Base-by-base conservation (phyloP, 2,113 vertebrate species). In the Tichodroma muraria region DNA sequence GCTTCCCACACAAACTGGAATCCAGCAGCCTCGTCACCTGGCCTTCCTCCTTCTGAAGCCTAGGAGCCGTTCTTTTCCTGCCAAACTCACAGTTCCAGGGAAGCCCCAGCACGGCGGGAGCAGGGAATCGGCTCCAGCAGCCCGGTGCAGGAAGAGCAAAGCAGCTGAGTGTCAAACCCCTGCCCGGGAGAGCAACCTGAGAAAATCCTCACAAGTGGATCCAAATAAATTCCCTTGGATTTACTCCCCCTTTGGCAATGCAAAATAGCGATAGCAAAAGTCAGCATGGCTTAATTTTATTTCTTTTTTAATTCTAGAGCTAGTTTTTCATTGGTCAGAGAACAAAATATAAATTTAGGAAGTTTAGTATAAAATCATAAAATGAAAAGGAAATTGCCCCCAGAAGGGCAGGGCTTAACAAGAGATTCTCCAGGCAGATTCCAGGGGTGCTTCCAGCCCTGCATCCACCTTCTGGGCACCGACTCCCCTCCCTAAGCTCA, bases 181-280 rank as follows among this genome's bases (percentile, higher is more conserved):
- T 38, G 23, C 1, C 1, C 0, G 37, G 14, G 20, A 18, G 24
- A 45, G 22, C 17, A 80, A 10, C 15, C 22, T 1, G 1, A 30
- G 20, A 27, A 56, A 42, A 24, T 7, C 27, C 44, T 31, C 78
- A 16, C 14, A n/a, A 64, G 73, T 2, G 52, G 47, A 13, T 24
- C 50, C 80, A 87, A 72, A 65, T 13, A 28, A 80, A 73, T 28
- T 15, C 52, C 24, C 54, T 80, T 18, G 15, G 17, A 47, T 83
- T 88, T 71, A 13, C 22, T 47, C 49, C 42, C 15, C 8, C 10
- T 68, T 50, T 56, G 30, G 18, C 7, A 31, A 49, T 1, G 16
- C 15, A 15, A 73, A 69, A 16, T 6, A 6, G 15, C 4, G 42
- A 47, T 0, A 19, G 21, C 12, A 19, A 15, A 16, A 53, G n/a